A percentile compares a stretch with the other conserved stretches of the same genome.
Conservation (phyloP, 2,113 vertebrate species). For the Anseranas semipalmata region DNA sequence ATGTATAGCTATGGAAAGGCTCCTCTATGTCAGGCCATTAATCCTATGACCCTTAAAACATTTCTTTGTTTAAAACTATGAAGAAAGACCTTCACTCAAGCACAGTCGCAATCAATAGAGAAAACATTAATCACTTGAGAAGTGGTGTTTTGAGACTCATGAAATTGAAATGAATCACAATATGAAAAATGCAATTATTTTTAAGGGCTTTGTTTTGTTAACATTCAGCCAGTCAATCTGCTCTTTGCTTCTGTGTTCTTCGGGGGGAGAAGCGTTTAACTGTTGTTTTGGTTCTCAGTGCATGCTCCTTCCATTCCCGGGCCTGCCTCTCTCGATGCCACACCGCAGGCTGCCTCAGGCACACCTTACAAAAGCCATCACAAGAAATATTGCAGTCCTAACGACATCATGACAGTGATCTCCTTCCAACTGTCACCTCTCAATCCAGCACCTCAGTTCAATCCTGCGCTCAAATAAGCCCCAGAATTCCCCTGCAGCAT, state of each 20-base stretch:
- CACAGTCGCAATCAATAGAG: conserved; percentile 73
- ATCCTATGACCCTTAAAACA: conserved; percentile 17
- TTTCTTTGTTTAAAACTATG: conserved; percentile 32
- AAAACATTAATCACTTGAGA: conserved; percentile 78
- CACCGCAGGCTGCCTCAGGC: neutral
- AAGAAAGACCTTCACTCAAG: conserved; percentile 47
- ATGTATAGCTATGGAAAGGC: neutral
- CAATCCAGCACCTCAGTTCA: neutral
- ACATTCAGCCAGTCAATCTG: conserved; percentile 57
- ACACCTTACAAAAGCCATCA: neutral
- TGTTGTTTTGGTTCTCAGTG: neutral
- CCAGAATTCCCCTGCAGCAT: neutral
- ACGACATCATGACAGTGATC: neutral
- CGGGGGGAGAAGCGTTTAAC: neutral
- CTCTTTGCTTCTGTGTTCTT: neutral
- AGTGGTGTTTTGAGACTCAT: conserved; percentile 71
- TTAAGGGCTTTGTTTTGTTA: conserved; percentile 73
- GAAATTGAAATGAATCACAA: conserved; percentile 72
- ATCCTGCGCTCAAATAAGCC: neutral
- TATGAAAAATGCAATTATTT: conserved; percentile 76
- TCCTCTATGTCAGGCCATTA: neutral
- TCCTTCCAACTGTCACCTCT: neutral
- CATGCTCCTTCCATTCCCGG: neutral
- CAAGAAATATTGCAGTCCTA: neutral
- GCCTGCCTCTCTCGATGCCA: neutral